Evolutionary conservation across 2,113 vertebrate species (phyloP), one percentile per base, ranked within the genome.

Genomic region (Peromyscus maniculatus): DNA sequence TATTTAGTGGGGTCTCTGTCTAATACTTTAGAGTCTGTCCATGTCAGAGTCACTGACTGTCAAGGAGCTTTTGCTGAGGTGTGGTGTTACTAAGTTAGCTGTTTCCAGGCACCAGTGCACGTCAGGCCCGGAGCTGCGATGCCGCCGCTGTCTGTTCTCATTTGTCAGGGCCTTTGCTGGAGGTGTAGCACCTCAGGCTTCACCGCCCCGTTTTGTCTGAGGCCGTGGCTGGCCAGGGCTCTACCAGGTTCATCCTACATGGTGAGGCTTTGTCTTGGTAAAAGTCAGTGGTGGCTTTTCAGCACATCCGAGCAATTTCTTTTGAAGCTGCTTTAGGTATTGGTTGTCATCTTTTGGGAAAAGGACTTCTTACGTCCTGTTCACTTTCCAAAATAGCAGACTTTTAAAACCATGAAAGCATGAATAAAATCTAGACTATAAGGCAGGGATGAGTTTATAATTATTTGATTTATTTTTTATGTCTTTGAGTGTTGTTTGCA

Each of bases 391-490:
- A 96, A 78, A 83, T 46, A 96, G 7, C 19, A 59, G 52, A 11
- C 43, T 26, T 93, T 46, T 90, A 86, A 16, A 92, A 59, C 26
- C 11, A 3, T 77, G 64, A 43, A 83, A 71, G 33, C 31, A 62
- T 92, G 78, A 91, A 43, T 59, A 87, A 92, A 79, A 89, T 78
- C 49, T 33, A 2, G 46, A 88, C 77, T 66, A 66, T 22, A 2
- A 75, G n/a, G 31, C 26, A 92, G 55, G 80, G 39, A 67, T 74
- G 57, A 57, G 26, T 82, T 96, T 87, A 91, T 7, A n/a, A 46
- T 69, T 97, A 67, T 88, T 96, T 72, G 36, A 55, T 88, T 49
- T 52, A n/a, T 59, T 78, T 91, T 22, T 39, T 52, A 59, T 83
- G 11, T 39, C 59, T 83, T 39, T 24, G 21, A 82, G 19, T 82